Base-by-base conservation (phyloP, 1,140 invertebrate genomes). In the Euwallacea fornicatus region DNA sequence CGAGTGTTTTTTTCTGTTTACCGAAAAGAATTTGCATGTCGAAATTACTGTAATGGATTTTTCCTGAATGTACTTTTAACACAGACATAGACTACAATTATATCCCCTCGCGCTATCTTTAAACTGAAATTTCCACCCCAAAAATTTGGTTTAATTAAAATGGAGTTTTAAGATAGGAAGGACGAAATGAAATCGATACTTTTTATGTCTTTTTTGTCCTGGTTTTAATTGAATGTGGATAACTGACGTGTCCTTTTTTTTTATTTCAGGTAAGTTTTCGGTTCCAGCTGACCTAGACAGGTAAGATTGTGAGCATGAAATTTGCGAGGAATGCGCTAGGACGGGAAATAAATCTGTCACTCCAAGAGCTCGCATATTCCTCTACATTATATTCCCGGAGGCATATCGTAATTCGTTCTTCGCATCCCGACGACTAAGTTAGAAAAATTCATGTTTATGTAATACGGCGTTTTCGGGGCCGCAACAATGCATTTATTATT, bases 401-500 rank as follows among this genome's bases (percentile, higher is more conserved):
- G 54, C 54, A 21, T 56, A 56, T 56, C 46, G 13, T 50, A 50
- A 50, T 59, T 59, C 21, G 56, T 65, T 65, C 42, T 21, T 64
- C 43, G 6, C 42, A 58, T 66, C 42, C 65, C 8, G 21, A 8
- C 33, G 58, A 62, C 54, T 46, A 68, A 68, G 54, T 68, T 68
- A 68, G 13, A 62, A 61, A 62, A 61, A 56, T 66, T 71, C 62
- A 65, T 60, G 54, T 64, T 66, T 71, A 71, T 71, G 62, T 71
- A 71, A 71, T 62, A 56, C 60, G 41, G 69, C 62, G n/a, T 71
- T 65, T 61, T 61, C 42, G 7, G 50, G 53, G 16, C 67, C 60
- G 59, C 21, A 64, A 66, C 69, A 71, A 66, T 76, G 59, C 74
- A 78, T 78, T 78, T 78, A 74, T 77, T 73, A 78, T 76, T 74